These are phyloP conservation scores for Pelosia muscerda DNA, from an alignment of 2,888 invertebrate species.

Conservation along the genomic window DNA sequence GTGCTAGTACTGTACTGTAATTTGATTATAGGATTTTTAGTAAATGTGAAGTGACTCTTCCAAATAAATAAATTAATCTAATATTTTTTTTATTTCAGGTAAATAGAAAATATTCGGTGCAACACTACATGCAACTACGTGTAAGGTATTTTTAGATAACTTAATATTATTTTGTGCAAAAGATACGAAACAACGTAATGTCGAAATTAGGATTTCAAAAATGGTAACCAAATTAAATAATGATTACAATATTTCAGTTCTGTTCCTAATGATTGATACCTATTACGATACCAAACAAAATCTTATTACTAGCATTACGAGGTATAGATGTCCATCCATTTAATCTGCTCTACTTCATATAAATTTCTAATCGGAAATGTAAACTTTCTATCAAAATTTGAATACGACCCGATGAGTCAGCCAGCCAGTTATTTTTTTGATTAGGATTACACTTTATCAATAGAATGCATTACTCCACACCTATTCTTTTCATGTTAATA, in stretches of 20 bases:
- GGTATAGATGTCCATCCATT: neutral
- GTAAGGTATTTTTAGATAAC: neutral
- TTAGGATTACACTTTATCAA: slow-evolving; percentile 55
- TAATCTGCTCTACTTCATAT: neutral
- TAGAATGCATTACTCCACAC: slow-evolving; percentile 64
- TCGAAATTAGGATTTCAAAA: no score
- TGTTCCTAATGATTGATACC: no score
- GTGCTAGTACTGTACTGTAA: no score
- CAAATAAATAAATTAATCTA: neutral
- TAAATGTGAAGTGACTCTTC: neutral
- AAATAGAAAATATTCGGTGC: neutral
- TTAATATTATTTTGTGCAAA: neutral
- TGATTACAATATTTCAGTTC: no score
- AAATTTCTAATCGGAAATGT: neutral
- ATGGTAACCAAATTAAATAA: no score
- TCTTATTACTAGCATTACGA: neutral
- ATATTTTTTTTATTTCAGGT: slow-evolving; percentile 12
- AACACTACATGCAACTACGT: neutral
- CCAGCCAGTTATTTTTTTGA: slow-evolving; percentile 45
- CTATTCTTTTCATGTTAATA: slow-evolving; percentile 67
- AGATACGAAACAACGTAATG: no score
- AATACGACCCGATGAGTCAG: slow-evolving; percentile 39
- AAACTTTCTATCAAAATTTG: slow-evolving; percentile 25
- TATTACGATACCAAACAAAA: no score
- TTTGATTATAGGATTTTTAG: neutral